These are phyloP conservation scores for Drymonia ruficornis DNA, from an alignment of 2,888 invertebrate genomes.

Conservation along the genomic window DNA sequence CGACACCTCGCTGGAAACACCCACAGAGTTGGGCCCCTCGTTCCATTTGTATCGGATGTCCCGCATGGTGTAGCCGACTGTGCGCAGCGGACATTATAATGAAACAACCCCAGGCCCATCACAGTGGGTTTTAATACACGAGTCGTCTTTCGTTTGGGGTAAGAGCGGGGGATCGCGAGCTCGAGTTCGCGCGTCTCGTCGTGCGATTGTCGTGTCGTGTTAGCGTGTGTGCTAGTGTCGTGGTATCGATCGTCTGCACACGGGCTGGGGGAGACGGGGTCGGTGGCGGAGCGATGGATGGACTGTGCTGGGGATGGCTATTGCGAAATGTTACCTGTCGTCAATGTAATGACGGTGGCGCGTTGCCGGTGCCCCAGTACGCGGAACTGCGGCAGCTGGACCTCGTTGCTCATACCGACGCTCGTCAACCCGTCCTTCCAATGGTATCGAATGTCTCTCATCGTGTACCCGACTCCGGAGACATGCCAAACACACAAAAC, in stretches of 20 bases:
- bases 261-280: conserved; percentile 81
- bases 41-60: conserved; percentile 99
- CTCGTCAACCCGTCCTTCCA: conserved; percentile 97
- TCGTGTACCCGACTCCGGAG: conserved; percentile 97
- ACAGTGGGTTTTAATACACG: conserved; percentile 82
- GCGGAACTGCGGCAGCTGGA: conserved; percentile 98
- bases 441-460: conserved; percentile 98
- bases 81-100: conserved; percentile 82
- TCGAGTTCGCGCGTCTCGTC: conserved; percentile 70
- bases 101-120: conserved; percentile 83
- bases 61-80: conserved; percentile 99
- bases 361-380: conserved; percentile 98
- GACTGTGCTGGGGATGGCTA: conserved; percentile 69
- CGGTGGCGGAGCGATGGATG: conserved; percentile 74
- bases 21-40: conserved; percentile 97
- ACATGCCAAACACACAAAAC: conserved; percentile 85
- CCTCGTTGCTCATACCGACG: conserved; percentile 97
- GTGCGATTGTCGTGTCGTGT: conserved; percentile 76
- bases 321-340: conserved; percentile 93
- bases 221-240: conserved; percentile 80
- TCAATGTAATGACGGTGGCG: conserved; percentile 96
- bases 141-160: conserved; percentile 78
- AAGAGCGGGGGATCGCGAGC: conserved; percentile 71
- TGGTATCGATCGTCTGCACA: conserved; percentile 73
- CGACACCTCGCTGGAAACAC: conserved; percentile 97